These are phyloP conservation scores for Vollenhovia emeryi DNA, from an alignment of 1,140 invertebrate genomes.

Conservation along the genomic window DNA sequence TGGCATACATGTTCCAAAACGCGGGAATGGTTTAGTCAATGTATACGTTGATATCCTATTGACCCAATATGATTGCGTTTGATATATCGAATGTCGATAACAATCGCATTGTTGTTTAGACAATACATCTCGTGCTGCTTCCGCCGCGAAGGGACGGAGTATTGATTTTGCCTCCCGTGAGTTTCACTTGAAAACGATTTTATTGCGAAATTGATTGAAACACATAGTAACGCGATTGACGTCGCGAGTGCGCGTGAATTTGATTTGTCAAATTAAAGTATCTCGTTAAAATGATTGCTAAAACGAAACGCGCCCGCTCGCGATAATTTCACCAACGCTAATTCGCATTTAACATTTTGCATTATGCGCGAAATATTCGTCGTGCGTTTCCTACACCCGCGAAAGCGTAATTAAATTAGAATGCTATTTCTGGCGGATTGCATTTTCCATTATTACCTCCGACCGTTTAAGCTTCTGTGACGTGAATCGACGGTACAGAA, in stretches of 20 bases:
- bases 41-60: constrained; percentile 1
- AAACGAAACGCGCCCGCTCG: not conserved
- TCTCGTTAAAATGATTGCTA: not conserved
- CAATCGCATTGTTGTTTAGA: constrained; percentile 7
- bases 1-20: not conserved
- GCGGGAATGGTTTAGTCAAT: not conserved
- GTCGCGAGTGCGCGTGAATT: not conserved
- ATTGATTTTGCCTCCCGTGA: not conserved
- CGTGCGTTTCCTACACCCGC: not conserved
- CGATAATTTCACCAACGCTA: not conserved
- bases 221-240: not conserved
- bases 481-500: not conserved
- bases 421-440: constrained; percentile 23
- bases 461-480: constrained; percentile 10
- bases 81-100: constrained; percentile 29
- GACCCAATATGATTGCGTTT: constrained; percentile 4
- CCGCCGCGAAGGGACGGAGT: not conserved
- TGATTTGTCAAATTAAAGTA: not conserved
- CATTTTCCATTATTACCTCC: constrained; percentile 19
- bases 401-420: constrained; percentile 34
- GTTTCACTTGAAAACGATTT: not conserved
- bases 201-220: not conserved
- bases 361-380: constrained; percentile 28
- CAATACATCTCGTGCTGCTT: not conserved
- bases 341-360: not conserved